phyloP scores from a whole-genome alignment of 2,113 vertebrate genomes.

The Hipposideros armiger region DNA sequence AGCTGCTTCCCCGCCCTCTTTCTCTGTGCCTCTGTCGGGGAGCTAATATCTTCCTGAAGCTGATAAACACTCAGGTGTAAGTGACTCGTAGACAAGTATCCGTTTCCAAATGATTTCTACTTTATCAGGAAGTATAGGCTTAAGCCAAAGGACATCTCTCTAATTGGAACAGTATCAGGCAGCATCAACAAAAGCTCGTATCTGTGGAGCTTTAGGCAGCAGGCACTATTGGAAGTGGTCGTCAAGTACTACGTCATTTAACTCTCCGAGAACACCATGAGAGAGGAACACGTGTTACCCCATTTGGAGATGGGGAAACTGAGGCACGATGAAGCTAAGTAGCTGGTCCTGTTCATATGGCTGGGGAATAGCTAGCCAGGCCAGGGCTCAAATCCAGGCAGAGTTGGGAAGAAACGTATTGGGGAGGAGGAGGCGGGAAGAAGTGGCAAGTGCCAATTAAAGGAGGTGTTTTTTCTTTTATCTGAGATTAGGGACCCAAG shows the following conservation, averaged over 20 bases:
- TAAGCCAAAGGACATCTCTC: neutral
- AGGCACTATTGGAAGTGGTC: neutral
- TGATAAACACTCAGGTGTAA: neutral
- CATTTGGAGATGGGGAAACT: neutral
- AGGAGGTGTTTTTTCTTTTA: neutral
- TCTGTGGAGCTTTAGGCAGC: fast-evolving
- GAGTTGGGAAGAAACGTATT: neutral
- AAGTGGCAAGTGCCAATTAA: fast-evolving
- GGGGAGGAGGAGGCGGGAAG: neutral
- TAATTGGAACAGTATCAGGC: neutral
- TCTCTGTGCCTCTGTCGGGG: neutral
- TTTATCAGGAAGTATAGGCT: neutral
- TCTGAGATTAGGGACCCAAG: neutral
- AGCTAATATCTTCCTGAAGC: neutral
- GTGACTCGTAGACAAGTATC: neutral
- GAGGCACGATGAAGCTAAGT: neutral
- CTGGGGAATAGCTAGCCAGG: neutral
- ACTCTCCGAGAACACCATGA: neutral
- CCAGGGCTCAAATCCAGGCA: neutral
- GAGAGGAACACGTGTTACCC: neutral
- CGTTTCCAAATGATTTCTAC: neutral
- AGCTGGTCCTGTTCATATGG: neutral
- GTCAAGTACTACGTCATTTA: neutral
- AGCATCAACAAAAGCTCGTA: neutral
- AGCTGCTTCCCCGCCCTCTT: neutral